Evolutionary conservation across 1,140 invertebrate species (phyloP), one percentile per base, ranked within the genome.

Genomic region (Hormaphis cornu): DNA sequence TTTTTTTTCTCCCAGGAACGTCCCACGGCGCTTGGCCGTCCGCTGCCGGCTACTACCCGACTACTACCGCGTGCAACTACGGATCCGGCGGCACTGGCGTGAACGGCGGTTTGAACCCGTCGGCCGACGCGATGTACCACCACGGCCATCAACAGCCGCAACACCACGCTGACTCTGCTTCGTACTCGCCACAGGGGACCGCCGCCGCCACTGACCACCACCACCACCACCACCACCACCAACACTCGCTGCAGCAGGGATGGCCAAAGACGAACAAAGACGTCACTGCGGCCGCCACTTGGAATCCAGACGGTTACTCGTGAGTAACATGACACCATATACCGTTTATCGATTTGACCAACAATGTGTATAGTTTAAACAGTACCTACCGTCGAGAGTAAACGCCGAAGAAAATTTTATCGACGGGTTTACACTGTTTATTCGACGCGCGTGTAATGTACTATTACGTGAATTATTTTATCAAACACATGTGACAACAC

Each of bases 231-330:
- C 18, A 6, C 30, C 4, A 33, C 30, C 33, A 40, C 54, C 33
- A 66, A 16, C 61, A 66, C 22, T 66, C 61, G 10, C n/a, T 66
- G 42, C 12, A n/a, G 12, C n/a, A n/a, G 30, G 61, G 44, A 48
- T 66, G 61, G 61, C 9, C 42, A 10, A 66, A 66, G 44, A 3
- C 61, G 12, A 33, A 50, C 61, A 66, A 66, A 14, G 61, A 66
- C 40, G 28, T 46, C 10, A 8, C 59, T 0, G 18, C 40, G 20
- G 59, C 40, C 0, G 7, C 61, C 1, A 33, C 61, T 12, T 66
- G 61, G 61, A 66, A n/a, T 1, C 44, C 61, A 0, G 61, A 66
- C 44, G 50, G 24, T 46, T 66, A 66, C 44, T 66, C 61, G 61
- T 66, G 18, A 66, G 61, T 66, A 66, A 14, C 30, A 37, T 9